These are phyloP conservation scores for Hipposideros larvatus DNA, from an alignment of 2,797 vertebrate genomes.

Conservation along the genomic window DNA sequence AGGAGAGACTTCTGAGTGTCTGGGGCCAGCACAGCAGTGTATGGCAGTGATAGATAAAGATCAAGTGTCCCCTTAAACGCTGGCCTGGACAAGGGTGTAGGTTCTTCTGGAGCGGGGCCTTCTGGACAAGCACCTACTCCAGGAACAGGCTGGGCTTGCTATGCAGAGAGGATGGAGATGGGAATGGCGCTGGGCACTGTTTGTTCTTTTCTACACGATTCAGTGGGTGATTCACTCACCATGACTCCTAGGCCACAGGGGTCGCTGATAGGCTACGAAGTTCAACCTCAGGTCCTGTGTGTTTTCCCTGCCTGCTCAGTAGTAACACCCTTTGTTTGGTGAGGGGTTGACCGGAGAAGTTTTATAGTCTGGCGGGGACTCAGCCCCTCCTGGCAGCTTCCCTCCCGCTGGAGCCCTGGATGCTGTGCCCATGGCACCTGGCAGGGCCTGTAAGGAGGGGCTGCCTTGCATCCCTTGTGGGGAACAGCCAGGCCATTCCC, in stretches of 20 bases:
- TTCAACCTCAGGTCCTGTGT: constrained; percentile 73
- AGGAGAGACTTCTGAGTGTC: not conserved
- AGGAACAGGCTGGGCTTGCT: not conserved
- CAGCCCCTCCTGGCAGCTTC: constrained; percentile 56
- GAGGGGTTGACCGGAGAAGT: constrained; percentile 59
- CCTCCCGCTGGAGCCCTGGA: constrained; percentile 70
- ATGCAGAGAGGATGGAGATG: rapidly evolving
- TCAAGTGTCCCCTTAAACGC: not conserved
- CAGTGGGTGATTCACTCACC: not conserved
- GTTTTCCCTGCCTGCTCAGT: constrained; percentile 43
- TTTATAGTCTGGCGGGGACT: constrained; percentile 12
- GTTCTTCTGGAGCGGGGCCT: not conserved
- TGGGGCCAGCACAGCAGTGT: rapidly evolving
- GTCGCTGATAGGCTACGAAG: not conserved
- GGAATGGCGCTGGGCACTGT: rapidly evolving
- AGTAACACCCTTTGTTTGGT: constrained; percentile 72
- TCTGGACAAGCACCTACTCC: not conserved
- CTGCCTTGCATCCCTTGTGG: not conserved
- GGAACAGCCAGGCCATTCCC: not conserved
- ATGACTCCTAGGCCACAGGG: not conserved
- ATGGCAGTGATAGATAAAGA: not conserved
- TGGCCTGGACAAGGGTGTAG: not conserved
- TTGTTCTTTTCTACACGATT: rapidly evolving
- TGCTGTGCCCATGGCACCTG: constrained; percentile 65
- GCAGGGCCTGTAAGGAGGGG: constrained; percentile 37